phyloP scores from a whole-genome alignment of 2,797 vertebrate species.

The Mus caroli region DNA sequence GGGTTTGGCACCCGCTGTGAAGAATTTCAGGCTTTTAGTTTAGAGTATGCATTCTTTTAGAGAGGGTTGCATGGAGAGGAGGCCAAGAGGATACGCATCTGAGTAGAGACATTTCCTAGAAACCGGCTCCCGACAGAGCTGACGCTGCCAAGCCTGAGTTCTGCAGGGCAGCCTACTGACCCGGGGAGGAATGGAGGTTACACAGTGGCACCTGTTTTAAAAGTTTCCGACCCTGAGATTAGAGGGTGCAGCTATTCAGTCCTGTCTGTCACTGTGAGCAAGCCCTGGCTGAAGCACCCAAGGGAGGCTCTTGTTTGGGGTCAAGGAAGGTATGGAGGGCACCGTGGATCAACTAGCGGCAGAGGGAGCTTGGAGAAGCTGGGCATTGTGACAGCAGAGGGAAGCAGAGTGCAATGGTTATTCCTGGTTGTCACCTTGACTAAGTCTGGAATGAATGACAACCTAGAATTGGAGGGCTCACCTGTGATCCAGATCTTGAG shows the following conservation, averaged over 20 bases:
- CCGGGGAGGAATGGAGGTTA: no score
- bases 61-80: neutral
- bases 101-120: neutral
- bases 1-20: neutral
- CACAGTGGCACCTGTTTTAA: neutral
- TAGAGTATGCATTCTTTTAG: neutral
- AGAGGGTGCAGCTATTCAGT: neutral
- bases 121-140: rapidly evolving
- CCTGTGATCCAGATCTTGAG: neutral
- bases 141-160: neutral
- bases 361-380: neutral
- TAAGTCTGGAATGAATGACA: neutral
- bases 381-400: neutral
- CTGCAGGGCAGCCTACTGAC: neutral
- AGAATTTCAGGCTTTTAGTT: neutral
- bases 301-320: neutral
- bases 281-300: neutral
- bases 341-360: no score
- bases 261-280: neutral
- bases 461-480: neutral
- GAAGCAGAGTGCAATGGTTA: no score
- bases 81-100: neutral
- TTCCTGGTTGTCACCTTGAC: neutral
- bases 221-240: neutral
- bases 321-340: neutral